Base-by-base conservation (phyloP, 2,113 vertebrate genomes). In the Brienomyrus brachyistius region DNA sequence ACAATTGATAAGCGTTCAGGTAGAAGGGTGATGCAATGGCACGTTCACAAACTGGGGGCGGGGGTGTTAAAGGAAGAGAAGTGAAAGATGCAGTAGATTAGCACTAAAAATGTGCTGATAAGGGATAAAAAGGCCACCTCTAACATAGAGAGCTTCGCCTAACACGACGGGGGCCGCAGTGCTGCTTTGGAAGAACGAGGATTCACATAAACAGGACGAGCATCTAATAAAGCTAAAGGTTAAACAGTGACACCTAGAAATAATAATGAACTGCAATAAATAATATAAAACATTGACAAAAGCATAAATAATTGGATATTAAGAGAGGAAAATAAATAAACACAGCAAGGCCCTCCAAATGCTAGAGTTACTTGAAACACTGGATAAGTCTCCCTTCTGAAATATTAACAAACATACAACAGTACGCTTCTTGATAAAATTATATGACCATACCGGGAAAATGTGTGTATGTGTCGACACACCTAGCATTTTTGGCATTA, bases 171-270 rank as follows among this genome's bases (percentile, higher is more conserved):
- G 90, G 48, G 52, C 15, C 48, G 31, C 48, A 91, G 89, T 86
- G 51, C 6, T 94, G 87, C 88, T 90, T 92, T 91, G 91, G 94
- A 95, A 93, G 93, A 94, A 92, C 88, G 0, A 90, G 40, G 54
- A 48, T 80, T 47, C 56, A 84, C 23, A 85, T 51, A 77, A 51
- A 74, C 31, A 77, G 59, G 40, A 85, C 3, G 10, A n/a, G 27
- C 90, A 50, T 17, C 74, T 7, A 83, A 45, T 88, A 82, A 87
- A 80, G 48, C 85, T 54, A 54, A 43, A 17, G 54, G 48, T 35
- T 10, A 45, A 85, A 59, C 10, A 77, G 74, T 43, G 15, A 45
- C 47, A 48, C 31, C 21, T 51, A 35, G 13, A 40, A 70, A 52
- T 40, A 43, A 40, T 27, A 19, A 27, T 15, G 15, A 62, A 62